Evolutionary conservation across 1,140 invertebrate genomes (phyloP).

Genomic region (Macrocentrus cingulum): DNA sequence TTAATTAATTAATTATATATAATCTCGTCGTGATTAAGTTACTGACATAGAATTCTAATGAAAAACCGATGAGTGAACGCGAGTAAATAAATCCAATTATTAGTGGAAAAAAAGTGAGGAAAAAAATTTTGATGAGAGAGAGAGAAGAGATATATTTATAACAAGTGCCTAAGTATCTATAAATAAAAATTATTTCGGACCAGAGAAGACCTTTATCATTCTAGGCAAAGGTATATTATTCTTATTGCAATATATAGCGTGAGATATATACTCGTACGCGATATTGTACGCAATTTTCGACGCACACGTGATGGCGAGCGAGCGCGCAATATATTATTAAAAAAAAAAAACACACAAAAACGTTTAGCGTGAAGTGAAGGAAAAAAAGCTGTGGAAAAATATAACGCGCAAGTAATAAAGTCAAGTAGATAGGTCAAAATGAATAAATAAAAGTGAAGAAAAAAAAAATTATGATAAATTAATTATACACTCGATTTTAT

Average conservation of each 20-base stretch:
- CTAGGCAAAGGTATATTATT: conserved; percentile 44
- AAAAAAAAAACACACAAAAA: neutral
- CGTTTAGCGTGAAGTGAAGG: too few species aligned
- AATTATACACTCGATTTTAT: conserved; percentile 30
- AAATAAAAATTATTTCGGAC: conserved; percentile 55
- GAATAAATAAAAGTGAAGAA: too few species aligned
- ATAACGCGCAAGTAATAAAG: neutral
- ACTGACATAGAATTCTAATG: conserved; percentile 2
- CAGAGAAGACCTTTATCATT: conserved; percentile 56
- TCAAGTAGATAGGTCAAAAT: conserved; percentile 20
- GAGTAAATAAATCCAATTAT: too few species aligned
- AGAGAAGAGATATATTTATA: conserved; percentile 38
- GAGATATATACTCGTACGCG: neutral
- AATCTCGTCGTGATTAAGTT: conserved; percentile 9
- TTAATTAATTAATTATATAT: too few species aligned
- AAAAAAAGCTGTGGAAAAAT: too few species aligned
- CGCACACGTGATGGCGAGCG: neutral
- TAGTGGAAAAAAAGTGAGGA: neutral
- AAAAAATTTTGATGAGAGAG: conserved; percentile 28
- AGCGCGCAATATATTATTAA: too few species aligned
- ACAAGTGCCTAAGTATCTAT: conserved; percentile 60
- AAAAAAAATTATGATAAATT: conserved; percentile 21
- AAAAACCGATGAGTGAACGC: too few species aligned
- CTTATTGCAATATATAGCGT: conserved; percentile 28
- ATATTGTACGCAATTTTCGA: conserved; percentile 14